phyloP scores from a whole-genome alignment of 2,888 invertebrate genomes.

The Epistrophe eligans region DNA sequence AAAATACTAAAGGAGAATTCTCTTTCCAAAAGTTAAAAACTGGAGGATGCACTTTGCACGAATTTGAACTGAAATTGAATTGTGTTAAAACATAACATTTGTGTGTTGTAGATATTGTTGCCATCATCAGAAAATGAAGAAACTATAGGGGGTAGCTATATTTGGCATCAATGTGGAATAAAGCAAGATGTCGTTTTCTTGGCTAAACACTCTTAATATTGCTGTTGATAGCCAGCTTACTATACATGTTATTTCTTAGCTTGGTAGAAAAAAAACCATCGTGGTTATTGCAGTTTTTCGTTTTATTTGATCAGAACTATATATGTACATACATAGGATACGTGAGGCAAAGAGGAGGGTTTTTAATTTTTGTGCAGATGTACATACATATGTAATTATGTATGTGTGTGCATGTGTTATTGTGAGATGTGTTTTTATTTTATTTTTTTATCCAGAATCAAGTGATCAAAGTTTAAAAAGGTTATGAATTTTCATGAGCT shows the following conservation, averaged over 20 bases:
- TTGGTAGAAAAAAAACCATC: not conserved
- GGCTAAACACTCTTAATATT: not conserved
- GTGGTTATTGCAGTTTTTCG: not conserved
- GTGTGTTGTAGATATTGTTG: not conserved
- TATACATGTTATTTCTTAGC: not conserved
- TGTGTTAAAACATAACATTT: slow-evolving; percentile 8
- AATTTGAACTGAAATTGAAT: slow-evolving; percentile 37
- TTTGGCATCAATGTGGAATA: not conserved
- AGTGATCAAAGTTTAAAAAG: too few species aligned
- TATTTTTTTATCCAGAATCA: too few species aligned
- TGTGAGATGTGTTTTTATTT: too few species aligned
- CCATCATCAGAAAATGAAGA: not conserved
- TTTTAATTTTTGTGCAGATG: not conserved
- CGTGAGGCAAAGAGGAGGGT: not conserved
- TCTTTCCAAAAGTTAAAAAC: slow-evolving; percentile 17
- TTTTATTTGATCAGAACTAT: not conserved
- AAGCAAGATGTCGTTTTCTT: not conserved
- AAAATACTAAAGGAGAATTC: not conserved
- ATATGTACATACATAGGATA: not conserved
- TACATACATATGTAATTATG: not conserved
- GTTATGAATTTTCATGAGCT: too few species aligned
- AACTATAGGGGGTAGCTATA: not conserved
- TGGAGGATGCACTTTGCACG: slow-evolving; percentile 21
- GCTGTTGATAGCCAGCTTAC: not conserved
- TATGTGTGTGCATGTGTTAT: not conserved